Evolutionary conservation across 2,888 invertebrate species (phyloP), one percentile per base, ranked within the genome.

Genomic region (Coleophora deauratella): DNA sequence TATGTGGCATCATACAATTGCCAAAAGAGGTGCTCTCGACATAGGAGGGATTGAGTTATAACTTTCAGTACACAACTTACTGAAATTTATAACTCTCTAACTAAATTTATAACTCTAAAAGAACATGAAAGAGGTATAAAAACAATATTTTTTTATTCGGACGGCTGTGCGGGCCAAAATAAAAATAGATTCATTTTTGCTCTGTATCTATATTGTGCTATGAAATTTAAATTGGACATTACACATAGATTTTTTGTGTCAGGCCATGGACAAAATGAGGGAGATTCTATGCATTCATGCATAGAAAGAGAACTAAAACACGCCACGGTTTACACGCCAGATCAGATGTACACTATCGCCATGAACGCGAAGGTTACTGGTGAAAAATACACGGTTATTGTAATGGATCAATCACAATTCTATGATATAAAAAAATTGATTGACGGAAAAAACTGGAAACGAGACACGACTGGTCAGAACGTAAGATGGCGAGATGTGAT

Each of bases 351-450:
- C 31, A 21, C 12, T 21, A 38, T 42, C 6, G 37, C 37, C 9
- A 40, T 35, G 35, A 43, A 46, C 28, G 41, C 46, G 4, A 41
- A 46, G 28, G 46, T 43, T 9, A 11, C 13, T 12, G 45, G 43
- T 13, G 15, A 43, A 21, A 46, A 41, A 34, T 37, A 39, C 36
- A 13, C 28, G 4, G 12, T 41, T 2, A 39, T 39, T 28, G 46
- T 41, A 31, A 43, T 46, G 41, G 11, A 9, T 8, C 43, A 43
- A 37, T 11, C 36, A 27, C 41, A 46, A 4, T 39, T 46, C 15
- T 36, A 14, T 27, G 32, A 46, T 28, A 27, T 43, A 38, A 46
- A 46, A 35, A 27, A 38, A 9, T 33, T 43, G 13, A 28, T 46
- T 27, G 28, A 37, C 12, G 15, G 12, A 21, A 38, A 38, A 21